These are phyloP conservation scores for Malurus melanocephalus DNA, from an alignment of 2,113 vertebrate genomes.

Conservation along the genomic window DNA sequence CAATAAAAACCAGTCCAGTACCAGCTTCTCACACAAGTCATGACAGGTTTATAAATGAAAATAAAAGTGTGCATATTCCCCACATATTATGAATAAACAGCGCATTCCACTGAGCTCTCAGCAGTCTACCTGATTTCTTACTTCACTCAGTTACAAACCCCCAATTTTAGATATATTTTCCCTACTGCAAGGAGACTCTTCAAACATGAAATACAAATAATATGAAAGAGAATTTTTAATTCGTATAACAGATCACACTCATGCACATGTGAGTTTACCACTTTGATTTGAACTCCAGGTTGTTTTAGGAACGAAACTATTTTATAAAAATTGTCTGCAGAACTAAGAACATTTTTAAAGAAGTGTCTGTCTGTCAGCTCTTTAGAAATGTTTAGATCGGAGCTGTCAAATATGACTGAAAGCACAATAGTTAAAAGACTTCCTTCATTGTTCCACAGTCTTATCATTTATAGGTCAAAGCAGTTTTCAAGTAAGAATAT, in stretches of 20 bases:
- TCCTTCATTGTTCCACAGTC: slow-evolving; percentile 10
- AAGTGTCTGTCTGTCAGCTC: neutral
- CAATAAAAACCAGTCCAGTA: too few relatives aligned
- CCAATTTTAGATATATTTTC: too few relatives aligned
- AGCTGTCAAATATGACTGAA: slow-evolving; percentile 32
- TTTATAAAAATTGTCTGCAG: slow-evolving; percentile 31
- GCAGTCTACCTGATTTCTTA: too few relatives aligned
- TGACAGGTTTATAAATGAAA: too few relatives aligned
- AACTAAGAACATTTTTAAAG: slow-evolving; percentile 19
- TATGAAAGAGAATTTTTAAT: slow-evolving; percentile 21
- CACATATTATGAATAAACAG: too few relatives aligned
- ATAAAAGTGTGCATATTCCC: too few relatives aligned
- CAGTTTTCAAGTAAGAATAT: slow-evolving; percentile 3
- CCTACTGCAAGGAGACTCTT: too few relatives aligned
- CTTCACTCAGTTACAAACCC: too few relatives aligned
- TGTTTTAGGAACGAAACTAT: neutral
- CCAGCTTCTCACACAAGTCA: too few relatives aligned
- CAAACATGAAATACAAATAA: neutral
- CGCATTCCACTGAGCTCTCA: too few relatives aligned
- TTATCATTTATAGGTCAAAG: slow-evolving; percentile 33
- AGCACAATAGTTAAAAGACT: slow-evolving; percentile 41
- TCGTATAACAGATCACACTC: neutral
- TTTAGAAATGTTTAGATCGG: slow-evolving; percentile 46
- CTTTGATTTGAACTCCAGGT: slow-evolving; percentile 22
- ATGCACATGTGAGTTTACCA: neutral